A percentile compares a stretch with the other conserved stretches of the same genome.
Conservation (phyloP, 2,797 vertebrate species). For the Knipowitschia caucasica region DNA sequence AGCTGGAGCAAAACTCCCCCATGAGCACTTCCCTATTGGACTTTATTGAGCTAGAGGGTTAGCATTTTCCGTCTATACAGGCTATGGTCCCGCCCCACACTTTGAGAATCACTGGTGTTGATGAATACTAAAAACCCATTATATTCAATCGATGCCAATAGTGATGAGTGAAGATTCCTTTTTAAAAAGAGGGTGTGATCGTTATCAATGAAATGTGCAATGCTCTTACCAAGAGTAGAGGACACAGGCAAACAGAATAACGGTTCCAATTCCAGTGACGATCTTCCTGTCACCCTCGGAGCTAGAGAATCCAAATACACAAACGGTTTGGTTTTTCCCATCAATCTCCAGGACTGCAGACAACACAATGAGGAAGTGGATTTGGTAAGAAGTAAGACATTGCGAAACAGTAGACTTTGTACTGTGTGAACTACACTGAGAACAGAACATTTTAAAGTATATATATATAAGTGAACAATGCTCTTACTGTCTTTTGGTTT, state of each 20-base stretch:
- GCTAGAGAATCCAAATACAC: conserved; percentile 82
- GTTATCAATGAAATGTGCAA: too few species aligned
- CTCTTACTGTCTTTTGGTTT: conserved; percentile 91
- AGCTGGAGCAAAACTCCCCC: too few species aligned
- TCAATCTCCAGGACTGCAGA: conserved; percentile 58
- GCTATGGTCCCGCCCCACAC: too few species aligned
- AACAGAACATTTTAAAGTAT: background rate
- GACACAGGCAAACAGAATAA: conserved; percentile 86
- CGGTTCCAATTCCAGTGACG: conserved; percentile 82
- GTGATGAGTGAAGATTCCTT: too few species aligned
- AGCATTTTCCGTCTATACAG: too few species aligned
- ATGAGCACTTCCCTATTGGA: too few species aligned
- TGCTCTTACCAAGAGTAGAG: conserved; percentile 95
- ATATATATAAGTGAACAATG: background rate
- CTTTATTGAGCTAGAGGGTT: too few species aligned
- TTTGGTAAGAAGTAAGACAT: conserved; percentile 9
- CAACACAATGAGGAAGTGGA: conserved; percentile 18
- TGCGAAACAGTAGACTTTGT: conserved; percentile 19
- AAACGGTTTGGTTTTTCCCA: conserved; percentile 84
- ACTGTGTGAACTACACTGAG: conserved; percentile 14
- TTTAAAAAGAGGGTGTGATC: too few species aligned
- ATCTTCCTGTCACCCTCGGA: conserved; percentile 83
- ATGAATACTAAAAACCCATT: too few species aligned
- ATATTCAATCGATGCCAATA: too few species aligned
- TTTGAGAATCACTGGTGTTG: too few species aligned